Base-by-base conservation (phyloP, 2,888 invertebrate species). In the Nymphalis polychloros region DNA sequence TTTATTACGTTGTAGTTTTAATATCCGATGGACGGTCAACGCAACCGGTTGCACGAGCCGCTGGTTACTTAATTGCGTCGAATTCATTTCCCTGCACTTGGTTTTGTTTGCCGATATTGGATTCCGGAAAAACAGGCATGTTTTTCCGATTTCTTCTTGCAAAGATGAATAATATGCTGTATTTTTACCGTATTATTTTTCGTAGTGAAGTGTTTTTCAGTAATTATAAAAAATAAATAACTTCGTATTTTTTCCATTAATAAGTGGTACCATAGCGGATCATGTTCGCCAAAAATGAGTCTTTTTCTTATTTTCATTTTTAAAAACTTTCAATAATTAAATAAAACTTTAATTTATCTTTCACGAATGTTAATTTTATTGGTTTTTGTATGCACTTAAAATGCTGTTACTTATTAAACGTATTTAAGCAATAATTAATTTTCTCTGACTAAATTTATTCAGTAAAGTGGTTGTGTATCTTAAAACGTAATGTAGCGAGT, bases 121-220 rank as follows among this genome's bases (percentile, higher is more conserved):
- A 67, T 71, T 71, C 65, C 71, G 67, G 72, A 76, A 77, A 76
- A 72, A 70, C 72, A 72, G 69, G 70, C 63, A 49, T 64, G 67
- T 69, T 73, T 72, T 69, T 59, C 63, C 59, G 35, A 63, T 49
- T 61, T 66, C 59, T 64, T 62, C 60, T 31, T 59, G 50, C 35
- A 49, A 55, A 49, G 27, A 67, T 67, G 47, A 41, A 60, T 66
- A 66, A 59, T 66, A 53, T 47, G 19, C 8, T 35, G 48, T 49
- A 61, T 61, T 67, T 60, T 53, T 23, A 57, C 13, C 41, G 41
- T 41, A 41, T 41, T 41, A 41, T 41, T 41, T 41, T 41, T 41
- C 41, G 41, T 41, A 41, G 13, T 13, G 41, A 41, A 41, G 41
- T 41, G 41, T 41, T 41, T 41, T 41, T 41, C 41, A 41, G 41